Base-by-base conservation (phyloP, 2,888 invertebrate genomes). In the Rhynchonema sp. region DNA sequence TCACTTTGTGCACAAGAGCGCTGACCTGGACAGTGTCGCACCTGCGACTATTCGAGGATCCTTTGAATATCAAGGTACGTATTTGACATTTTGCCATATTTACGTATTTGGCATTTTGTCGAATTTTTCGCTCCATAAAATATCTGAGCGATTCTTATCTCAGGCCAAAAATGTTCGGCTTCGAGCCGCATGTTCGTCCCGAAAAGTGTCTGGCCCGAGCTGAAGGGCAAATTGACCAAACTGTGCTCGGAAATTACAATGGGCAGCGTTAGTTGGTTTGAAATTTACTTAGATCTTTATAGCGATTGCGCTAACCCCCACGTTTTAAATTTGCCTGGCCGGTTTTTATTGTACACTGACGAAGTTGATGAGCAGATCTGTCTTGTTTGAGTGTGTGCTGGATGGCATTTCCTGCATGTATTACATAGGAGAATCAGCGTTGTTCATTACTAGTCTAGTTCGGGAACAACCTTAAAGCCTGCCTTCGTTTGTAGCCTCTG, bases 111-210 rank as follows among this genome's bases (percentile, higher is more conserved):
- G n/a, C 38, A 13, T 9, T 38, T 38, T 13, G 9, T 9, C 38
- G 38, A 38, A 38, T 13, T 38, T 38, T 38, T 38, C 38, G 20
- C 20, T 38, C 38, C 9, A 38, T 20, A 38, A 38, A n/a, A n/a
- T 38, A 20, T 9, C 20, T 38, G 13, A 38, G 13, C 13, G 20
- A 13, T 20, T 13, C 38, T 38, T 13, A n/a, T n/a, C 23, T 13
- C 52, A 52, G 52, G 54, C 1, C 98, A 99, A 74, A 98, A 98
- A 75, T 98, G 98, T 76, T 96, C 94, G 1, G 98, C 98, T 0
- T 91, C 91, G 73, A 90, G 92, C n/a, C 81, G 98, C 70, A 83
- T 92, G 79, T 99, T 92, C 76, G 84, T 92, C 57, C 92, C 98
- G 1, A 82, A 84, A 72, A 90, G 90, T 1, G 74, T 91, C 57